Evolutionary conservation across 2,888 invertebrate species (phyloP), one percentile per base, ranked within the genome.

Genomic region (Alloscopus bannaensis): DNA sequence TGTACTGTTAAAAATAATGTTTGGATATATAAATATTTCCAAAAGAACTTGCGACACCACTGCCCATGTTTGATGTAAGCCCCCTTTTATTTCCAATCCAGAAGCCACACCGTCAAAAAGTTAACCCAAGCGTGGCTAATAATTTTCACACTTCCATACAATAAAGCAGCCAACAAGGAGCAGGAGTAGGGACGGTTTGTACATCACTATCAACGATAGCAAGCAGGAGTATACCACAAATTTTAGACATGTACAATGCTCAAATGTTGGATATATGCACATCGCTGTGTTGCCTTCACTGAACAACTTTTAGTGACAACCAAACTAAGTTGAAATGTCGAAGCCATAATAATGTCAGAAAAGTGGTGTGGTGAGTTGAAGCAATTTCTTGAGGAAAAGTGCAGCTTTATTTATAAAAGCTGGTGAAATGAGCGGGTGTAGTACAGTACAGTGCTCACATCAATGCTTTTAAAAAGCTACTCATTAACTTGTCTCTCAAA

Each of bases 21-120:
- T n/a, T n/a, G n/a, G n/a, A n/a, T n/a, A n/a, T n/a, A n/a, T n/a
- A n/a, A n/a, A n/a, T n/a, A n/a, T n/a, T n/a, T n/a, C n/a, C n/a
- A n/a, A n/a, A n/a, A n/a, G n/a, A n/a, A n/a, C n/a, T n/a, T n/a
- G n/a, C n/a, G n/a, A n/a, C n/a, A n/a, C n/a, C n/a, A n/a, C n/a
- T n/a, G n/a, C n/a, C n/a, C 64, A 42, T 28, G 40, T 6, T 52
- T 36, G 64, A 40, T 64, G 52, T 72, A 73, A 75, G 68, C 66
- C 75, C 68, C 75, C 28, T 68, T 73, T 75, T 75, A 75, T 75
- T 75, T 75, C 75, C 75, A 75, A 75, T 75, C 75, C 75, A 66
- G 68, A 75, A 75, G 75, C 75, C 75, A 60, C 73, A 72, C 73
- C 73, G 68, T 75, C 75, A 75, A 75, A 75, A 75, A 75, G 75